These are phyloP conservation scores for Sibirionetta formosa DNA, from an alignment of 2,797 vertebrate species.

Conservation along the genomic window DNA sequence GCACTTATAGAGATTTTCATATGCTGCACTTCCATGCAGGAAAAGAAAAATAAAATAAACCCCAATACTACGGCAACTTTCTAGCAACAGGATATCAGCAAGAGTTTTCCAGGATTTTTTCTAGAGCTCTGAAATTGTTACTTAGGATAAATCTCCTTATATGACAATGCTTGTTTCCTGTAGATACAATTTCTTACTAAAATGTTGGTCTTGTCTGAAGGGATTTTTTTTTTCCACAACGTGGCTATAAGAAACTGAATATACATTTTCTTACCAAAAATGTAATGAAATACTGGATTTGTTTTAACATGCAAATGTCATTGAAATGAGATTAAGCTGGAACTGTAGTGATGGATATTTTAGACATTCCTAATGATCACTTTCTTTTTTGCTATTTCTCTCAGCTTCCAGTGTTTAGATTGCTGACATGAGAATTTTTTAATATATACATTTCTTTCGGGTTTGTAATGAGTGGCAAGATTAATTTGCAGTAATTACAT, in stretches of 20 bases:
- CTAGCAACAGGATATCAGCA: not conserved
- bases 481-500: not conserved
- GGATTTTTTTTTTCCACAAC: not conserved
- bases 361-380: not conserved
- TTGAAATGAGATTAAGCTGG: not conserved
- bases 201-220: not conserved
- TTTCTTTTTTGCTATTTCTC: not conserved
- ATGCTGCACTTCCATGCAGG: not conserved
- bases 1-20: not conserved
- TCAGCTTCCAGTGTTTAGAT: not conserved
- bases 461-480: not conserved
- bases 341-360: not conserved
- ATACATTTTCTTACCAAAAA: not conserved
- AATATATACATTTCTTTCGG: not conserved
- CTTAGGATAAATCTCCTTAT: not conserved
- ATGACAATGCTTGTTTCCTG: not conserved
- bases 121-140: not conserved
- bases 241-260: not conserved
- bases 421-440: not conserved
- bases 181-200: not conserved
- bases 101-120: not conserved
- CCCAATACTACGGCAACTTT: slow-evolving; percentile 25
- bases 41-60: not conserved
- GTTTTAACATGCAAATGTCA: not conserved
- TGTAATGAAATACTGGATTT: not conserved